These are phyloP conservation scores for Herminia tarsipennalis DNA, from an alignment of 2,888 invertebrate genomes.

Conservation along the genomic window DNA sequence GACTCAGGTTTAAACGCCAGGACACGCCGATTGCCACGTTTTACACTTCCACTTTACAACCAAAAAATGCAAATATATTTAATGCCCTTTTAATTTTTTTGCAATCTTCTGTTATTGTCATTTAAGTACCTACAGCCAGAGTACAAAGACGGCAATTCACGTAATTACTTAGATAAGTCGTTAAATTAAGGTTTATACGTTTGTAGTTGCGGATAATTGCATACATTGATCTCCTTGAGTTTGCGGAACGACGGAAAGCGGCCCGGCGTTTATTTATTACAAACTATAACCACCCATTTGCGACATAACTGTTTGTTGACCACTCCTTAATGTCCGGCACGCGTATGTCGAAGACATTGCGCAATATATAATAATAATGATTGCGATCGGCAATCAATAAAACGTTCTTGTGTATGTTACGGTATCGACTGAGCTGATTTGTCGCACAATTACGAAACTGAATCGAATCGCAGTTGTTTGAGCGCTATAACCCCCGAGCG, in stretches of 20 bases:
- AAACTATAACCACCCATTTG: conserved; percentile 51
- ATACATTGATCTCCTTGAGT: conserved; percentile 79
- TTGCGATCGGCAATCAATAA: conserved; percentile 62
- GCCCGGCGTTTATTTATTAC: conserved; percentile 62
- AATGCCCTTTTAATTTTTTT: too few species aligned
- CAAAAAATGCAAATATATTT: too few species aligned
- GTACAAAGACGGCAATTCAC: conserved; percentile 51
- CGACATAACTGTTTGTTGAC: conserved; percentile 61
- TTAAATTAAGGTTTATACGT: conserved; percentile 52
- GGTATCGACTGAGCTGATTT: conserved; percentile 43
- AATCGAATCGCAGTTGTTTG: conserved; percentile 53
- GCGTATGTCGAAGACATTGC: conserved; percentile 53
- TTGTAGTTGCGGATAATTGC: conserved; percentile 58
- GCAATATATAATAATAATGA: conserved; percentile 59
- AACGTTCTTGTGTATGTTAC: conserved; percentile 38
- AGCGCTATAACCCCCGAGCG: conserved; percentile 62
- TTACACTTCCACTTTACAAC: conserved; percentile 43
- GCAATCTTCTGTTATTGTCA: too few species aligned
- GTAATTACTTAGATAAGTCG: conserved; percentile 59
- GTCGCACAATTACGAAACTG: conserved; percentile 68
- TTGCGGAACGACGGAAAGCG: conserved; percentile 73
- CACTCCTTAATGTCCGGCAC: conserved; percentile 66
- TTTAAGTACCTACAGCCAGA: too few species aligned
- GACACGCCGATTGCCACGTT: conserved; percentile 55
- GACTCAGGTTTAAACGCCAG: conserved; percentile 53